phyloP scores from a whole-genome alignment of 2,888 invertebrate genomes.

The Apamea epomidion region DNA sequence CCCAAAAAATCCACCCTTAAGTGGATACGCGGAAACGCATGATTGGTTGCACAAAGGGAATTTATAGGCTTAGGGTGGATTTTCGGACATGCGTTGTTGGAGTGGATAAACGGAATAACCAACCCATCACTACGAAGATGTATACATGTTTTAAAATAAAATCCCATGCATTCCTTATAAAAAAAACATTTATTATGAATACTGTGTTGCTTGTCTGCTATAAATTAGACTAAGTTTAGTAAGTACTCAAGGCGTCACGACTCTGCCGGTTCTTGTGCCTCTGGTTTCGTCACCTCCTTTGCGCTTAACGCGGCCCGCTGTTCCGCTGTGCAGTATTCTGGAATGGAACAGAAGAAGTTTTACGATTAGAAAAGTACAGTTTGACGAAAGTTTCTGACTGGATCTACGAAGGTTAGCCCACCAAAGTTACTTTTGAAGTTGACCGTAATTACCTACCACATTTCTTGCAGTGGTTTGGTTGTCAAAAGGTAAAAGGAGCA shows the following conservation, averaged over 20 bases:
- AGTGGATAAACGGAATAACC: neutral
- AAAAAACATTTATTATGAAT: constrained; percentile 86
- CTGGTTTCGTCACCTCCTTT: constrained; percentile 68
- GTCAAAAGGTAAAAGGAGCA: neutral
- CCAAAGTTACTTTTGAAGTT: neutral
- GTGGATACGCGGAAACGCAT: neutral
- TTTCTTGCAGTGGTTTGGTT: neutral
- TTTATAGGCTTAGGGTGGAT: neutral
- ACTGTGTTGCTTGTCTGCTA: constrained; percentile 82
- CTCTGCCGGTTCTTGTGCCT: constrained; percentile 69
- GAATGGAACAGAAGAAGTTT: constrained; percentile 45
- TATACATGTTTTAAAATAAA: constrained; percentile 40
- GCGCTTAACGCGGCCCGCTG: constrained; percentile 82
- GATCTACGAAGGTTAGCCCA: neutral
- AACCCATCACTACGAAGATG: neutral
- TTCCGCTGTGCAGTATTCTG: constrained; percentile 88
- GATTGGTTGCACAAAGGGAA: neutral
- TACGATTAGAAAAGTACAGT: neutral
- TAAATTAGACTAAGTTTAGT: constrained; percentile 79
- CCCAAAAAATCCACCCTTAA: neutral
- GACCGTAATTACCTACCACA: neutral
- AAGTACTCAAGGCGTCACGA: constrained; percentile 86
- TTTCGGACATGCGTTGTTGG: neutral
- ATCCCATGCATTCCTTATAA: constrained; percentile 49
- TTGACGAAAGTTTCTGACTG: neutral